These are phyloP conservation scores for Sturnira hondurensis DNA, from an alignment of 2,113 vertebrate species.

Conservation along the genomic window DNA sequence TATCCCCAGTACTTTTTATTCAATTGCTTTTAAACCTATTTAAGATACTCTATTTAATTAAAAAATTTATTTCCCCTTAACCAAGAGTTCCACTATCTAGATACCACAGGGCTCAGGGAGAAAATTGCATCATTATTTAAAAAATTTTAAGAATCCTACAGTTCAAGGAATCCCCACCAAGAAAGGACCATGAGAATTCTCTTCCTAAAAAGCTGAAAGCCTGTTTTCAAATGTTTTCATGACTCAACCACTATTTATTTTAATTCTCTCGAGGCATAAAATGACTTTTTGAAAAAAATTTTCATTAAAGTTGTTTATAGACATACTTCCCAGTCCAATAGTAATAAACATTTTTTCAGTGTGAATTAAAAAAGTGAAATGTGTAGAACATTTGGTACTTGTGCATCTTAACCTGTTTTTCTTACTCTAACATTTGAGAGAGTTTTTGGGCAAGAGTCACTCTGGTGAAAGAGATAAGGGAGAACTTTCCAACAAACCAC, in stretches of 20 bases:
- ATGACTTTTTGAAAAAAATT: slow-evolving; percentile 2
- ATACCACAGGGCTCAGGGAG: not conserved
- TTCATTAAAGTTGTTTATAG: slow-evolving; percentile 22
- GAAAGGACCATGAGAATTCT: not conserved
- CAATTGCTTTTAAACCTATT: slow-evolving; percentile 23
- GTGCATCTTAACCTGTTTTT: not conserved
- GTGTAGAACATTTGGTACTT: not conserved
- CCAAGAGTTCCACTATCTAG: not conserved
- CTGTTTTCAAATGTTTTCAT: not conserved
- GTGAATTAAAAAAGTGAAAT: not conserved
- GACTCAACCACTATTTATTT: slow-evolving; percentile 56
- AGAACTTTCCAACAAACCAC: not conserved
- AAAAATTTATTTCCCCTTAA: not conserved
- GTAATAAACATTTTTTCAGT: slow-evolving; percentile 36
- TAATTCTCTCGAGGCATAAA: slow-evolving; percentile 37
- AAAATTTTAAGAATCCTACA: not conserved
- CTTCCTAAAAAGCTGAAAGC: slow-evolving; percentile 35
- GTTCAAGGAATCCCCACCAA: not conserved
- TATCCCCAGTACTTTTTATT: not conserved
- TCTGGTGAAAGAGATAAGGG: not conserved
- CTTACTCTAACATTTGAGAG: not conserved
- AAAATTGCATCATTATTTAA: not conserved
- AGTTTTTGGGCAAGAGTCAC: not conserved
- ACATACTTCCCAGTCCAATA: not conserved
- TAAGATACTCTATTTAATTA: not conserved